Conservation (phyloP, 2,113 vertebrate species). For the Psittacula cyanocephala region DNA sequence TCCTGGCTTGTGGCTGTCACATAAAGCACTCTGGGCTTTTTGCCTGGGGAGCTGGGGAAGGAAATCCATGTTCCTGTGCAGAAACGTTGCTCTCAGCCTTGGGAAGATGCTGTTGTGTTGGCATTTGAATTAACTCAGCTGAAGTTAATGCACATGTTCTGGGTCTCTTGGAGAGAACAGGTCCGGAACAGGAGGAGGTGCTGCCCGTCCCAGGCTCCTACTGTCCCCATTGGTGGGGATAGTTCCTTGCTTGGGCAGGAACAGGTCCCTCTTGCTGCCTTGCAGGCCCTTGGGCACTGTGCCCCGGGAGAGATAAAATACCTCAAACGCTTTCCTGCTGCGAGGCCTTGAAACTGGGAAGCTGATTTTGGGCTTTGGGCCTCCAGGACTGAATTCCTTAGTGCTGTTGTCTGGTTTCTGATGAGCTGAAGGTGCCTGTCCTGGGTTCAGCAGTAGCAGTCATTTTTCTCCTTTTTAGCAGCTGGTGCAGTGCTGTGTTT, state of each 20-base stretch:
- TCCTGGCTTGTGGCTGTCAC: not conserved
- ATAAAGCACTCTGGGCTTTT: not conserved
- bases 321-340: not conserved
- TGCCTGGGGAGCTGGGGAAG: not conserved
- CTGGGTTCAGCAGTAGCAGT: not conserved
- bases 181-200: not conserved
- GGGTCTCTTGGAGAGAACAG: not conserved
- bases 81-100: not conserved
- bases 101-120: not conserved
- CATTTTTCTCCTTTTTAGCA: not conserved
- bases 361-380: not conserved
- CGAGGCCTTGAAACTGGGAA: not conserved
- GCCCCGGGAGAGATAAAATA: not conserved
- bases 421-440: accelerated
- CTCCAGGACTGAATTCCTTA: accelerated
- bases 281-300: not conserved
- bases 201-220: not conserved
- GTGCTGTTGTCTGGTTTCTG: not conserved
- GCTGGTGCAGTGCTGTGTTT: not conserved
- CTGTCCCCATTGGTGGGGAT: not conserved
- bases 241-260: not conserved
- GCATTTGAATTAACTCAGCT: too few relatives aligned
- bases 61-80: not conserved
- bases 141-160: not conserved
- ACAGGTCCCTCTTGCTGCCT: not conserved